Base-by-base conservation (phyloP, 2,888 invertebrate species). In the Furcula furcula region DNA sequence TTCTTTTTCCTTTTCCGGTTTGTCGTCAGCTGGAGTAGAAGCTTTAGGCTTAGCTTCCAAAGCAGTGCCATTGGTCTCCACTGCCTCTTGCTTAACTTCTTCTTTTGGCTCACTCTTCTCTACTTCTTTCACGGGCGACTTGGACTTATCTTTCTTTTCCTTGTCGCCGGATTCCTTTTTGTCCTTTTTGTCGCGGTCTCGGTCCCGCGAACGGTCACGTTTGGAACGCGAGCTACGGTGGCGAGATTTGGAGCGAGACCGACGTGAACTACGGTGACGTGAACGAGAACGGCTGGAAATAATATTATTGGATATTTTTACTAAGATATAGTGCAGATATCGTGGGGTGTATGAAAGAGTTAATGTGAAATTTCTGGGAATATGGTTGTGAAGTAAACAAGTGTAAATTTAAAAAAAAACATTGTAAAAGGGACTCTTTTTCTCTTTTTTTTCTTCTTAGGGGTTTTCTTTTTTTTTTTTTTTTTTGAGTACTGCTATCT, bases 201-300 rank as follows among this genome's bases (percentile, higher is more conserved):
- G 39, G 15, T 86, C 86, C 2, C 79, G 76, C 10, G 87, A 86
- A 28, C 82, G 76, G 40, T 89, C 89, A 9, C 87, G 84, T 44
- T 89, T 88, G 15, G 86, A 76, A 16, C 86, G 79, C 0, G 92
- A 91, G 38, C 90, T 82, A 55, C 91, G 91, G 50, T 91, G 91
- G 7, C 90, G 80, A 0, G 90, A 90, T 25, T 81, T 69, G 0
- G 89, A 88, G 6, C 87, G 81, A 0, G 84, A 76, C 0, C 91
- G 90, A 19, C 91, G 90, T 0, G 92, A 90, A 33, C 91, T 87
- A 44, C 91, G 91, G 51, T 91, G 91, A 1, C 91, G 84, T 6
- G 90, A 90, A 13, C 90, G 82, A 0, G 90, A 90, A 42, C 91
- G 87, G 57, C 40, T 54, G 46, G 4, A 20, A 25, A n/a, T n/a